phyloP scores from a whole-genome alignment of 2,113 vertebrate species.

The Aphelocoma coerulescens region DNA sequence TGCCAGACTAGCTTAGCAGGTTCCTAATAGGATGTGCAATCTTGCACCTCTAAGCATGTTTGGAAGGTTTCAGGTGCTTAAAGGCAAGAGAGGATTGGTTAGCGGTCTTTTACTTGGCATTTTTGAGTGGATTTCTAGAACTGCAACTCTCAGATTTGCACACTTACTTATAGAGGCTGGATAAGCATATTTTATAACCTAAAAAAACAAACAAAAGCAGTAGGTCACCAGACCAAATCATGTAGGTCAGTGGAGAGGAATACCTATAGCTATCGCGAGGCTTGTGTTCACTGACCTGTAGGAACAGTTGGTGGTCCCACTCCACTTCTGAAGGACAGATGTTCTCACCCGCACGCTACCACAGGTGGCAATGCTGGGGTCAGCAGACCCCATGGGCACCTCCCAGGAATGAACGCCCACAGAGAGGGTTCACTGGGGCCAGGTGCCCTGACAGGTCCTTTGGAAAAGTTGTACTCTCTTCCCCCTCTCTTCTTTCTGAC shows the following conservation, averaged over 20 bases:
- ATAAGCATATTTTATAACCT: slow-evolving; percentile 51
- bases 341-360: background rate
- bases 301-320: slow-evolving; percentile 48
- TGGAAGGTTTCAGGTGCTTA: slow-evolving; percentile 13
- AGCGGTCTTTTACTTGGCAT: background rate
- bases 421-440: background rate
- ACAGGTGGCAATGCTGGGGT: background rate
- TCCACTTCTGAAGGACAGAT: slow-evolving; percentile 35
- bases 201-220: slow-evolving; percentile 55
- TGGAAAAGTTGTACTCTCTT: background rate
- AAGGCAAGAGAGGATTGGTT: background rate
- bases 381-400: background rate
- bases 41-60: background rate
- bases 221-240: slow-evolving; percentile 57
- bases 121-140: background rate
- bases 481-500: background rate
- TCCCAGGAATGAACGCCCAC: background rate
- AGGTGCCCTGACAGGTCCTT: background rate
- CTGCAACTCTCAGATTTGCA: background rate
- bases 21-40: slow-evolving; percentile 10
- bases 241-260: slow-evolving; percentile 63
- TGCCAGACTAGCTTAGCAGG: background rate
- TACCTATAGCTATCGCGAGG: background rate
- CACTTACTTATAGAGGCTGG: slow-evolving; percentile 9
- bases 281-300: slow-evolving; percentile 52